A percentile compares a stretch with the other conserved stretches of the same genome.
Conservation (phyloP, 53 echinoderm and acorn worm species). For the Arbacia lixula region DNA sequence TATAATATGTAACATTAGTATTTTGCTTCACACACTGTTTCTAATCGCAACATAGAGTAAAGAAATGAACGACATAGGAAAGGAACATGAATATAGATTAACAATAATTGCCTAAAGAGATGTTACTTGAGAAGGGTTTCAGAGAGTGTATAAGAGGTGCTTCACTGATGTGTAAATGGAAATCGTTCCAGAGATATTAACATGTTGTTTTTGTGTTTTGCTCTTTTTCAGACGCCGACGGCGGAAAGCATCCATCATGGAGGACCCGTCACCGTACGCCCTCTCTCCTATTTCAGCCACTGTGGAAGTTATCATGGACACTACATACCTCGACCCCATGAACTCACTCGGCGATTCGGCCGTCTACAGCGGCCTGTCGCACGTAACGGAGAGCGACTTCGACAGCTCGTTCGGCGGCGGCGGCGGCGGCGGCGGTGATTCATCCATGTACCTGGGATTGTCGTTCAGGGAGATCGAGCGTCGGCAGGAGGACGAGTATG, state of each 20-base stretch:
- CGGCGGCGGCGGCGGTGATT: constrained; percentile 1
- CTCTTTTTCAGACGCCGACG: constrained; percentile 14
- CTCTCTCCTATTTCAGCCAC: constrained; percentile 29
- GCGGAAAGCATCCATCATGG: not conserved
- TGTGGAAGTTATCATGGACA: constrained; percentile 39
- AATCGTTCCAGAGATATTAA: no score
- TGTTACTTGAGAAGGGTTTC: no score
- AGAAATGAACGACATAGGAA: no score
- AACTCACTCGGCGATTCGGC: constrained; percentile 45
- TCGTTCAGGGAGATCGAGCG: constrained; percentile 22
- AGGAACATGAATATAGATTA: no score
- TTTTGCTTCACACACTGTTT: no score
- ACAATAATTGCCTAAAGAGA: no score
- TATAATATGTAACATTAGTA: no score
- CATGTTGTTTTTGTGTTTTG: no score
- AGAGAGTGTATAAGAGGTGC: no score
- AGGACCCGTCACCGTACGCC: constrained; percentile 30
- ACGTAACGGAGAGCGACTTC: constrained; percentile 52
- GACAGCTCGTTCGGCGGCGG: constrained; percentile 49
- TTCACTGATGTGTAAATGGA: no score
- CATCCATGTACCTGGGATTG: constrained; percentile 30
- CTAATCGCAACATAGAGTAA: no score
- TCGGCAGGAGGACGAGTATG: constrained; percentile 33
- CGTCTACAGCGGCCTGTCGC: constrained; percentile 41
- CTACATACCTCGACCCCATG: constrained; percentile 49